Percentiles rank a stretch among this genome's conserved stretches.
These are phyloP conservation scores for Steinernema hermaphroditum DNA, from an alignment of 2,888 invertebrate genomes.

Conservation along the genomic window DNA sequence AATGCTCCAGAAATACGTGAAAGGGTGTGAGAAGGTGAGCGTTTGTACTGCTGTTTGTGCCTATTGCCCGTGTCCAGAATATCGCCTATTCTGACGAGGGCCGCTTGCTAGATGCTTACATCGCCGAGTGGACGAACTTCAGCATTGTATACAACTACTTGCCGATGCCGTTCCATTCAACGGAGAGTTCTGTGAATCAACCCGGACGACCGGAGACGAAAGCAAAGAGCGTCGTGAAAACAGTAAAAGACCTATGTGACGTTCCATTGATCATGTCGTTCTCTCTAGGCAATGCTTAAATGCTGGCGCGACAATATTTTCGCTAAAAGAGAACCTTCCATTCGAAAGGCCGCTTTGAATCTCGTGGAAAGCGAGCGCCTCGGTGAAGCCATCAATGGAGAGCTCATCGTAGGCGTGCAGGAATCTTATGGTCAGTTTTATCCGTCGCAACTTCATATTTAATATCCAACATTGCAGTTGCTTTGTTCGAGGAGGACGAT, in stretches of 20 bases:
- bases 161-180: constrained; percentile 62
- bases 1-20: constrained; percentile 51
- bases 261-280: background rate
- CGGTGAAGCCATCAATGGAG: constrained; percentile 95
- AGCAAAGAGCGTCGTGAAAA: constrained; percentile 15
- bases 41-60: background rate
- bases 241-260: background rate
- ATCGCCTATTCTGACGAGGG: constrained; percentile 92
- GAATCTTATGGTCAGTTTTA: constrained; percentile 82
- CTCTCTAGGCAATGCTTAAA: constrained; percentile 84
- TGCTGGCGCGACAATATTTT: constrained; percentile 98
- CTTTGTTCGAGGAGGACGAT: constrained; percentile 87
- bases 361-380: constrained; percentile 92
- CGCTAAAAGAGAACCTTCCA: constrained; percentile 85
- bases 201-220: constrained; percentile 3
- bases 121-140: constrained; percentile 96
- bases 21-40: constrained; percentile 46
- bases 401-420: constrained; percentile 92
- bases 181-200: background rate
- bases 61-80: constrained; percentile 69
- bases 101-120: constrained; percentile 91
- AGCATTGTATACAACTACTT: constrained; percentile 92
- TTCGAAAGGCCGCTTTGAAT: constrained; percentile 93
- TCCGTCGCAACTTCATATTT: constrained; percentile 10
- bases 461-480: constrained; percentile 73